Percentiles rank a stretch among this genome's conserved stretches.
Evolutionary conservation across 1,140 invertebrate genomes (phyloP).

Genomic region (Drosophila mojavensis): DNA sequence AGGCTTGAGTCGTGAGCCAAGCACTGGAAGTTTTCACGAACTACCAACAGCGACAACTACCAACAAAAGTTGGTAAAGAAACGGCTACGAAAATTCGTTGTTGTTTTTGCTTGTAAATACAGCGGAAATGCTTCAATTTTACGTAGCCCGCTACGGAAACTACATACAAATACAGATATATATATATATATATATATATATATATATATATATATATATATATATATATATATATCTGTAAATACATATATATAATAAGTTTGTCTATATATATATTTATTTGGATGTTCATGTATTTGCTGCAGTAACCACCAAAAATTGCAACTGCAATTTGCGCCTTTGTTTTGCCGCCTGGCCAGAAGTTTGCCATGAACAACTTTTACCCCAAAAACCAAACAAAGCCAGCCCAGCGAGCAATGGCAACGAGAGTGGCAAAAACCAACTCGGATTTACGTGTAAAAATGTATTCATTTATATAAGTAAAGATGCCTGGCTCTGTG

Average conservation of each 20-base stretch:
- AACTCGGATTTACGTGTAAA: conserved; percentile 17
- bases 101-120: conserved; percentile 58
- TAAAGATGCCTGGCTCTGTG: conserved; percentile 1
- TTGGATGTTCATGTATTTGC: conserved; percentile 9
- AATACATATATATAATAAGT: neutral
- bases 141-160: conserved; percentile 61
- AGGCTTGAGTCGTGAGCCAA: conserved; percentile 53
- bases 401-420: conserved; percentile 36
- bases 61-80: conserved; percentile 43
- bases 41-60: conserved; percentile 47
- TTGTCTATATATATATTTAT: conserved; percentile 1
- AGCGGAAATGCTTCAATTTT: conserved; percentile 79
- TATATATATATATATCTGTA: neutral
- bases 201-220: conserved; percentile 1
- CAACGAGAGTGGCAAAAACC: conserved; percentile 27
- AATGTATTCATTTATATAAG: conserved; percentile 29
- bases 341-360: conserved; percentile 68
- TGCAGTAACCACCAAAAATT: conserved; percentile 57
- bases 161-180: conserved; percentile 20
- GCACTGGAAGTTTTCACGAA: conserved; percentile 62
- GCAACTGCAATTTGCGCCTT: conserved; percentile 75
- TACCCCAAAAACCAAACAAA: conserved; percentile 56
- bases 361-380: conserved; percentile 67
- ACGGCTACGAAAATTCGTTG: conserved; percentile 45
- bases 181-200: neutral